Evolutionary conservation across 2,797 vertebrate genomes (phyloP).

Genomic region (Rachycentron canadum): DNA sequence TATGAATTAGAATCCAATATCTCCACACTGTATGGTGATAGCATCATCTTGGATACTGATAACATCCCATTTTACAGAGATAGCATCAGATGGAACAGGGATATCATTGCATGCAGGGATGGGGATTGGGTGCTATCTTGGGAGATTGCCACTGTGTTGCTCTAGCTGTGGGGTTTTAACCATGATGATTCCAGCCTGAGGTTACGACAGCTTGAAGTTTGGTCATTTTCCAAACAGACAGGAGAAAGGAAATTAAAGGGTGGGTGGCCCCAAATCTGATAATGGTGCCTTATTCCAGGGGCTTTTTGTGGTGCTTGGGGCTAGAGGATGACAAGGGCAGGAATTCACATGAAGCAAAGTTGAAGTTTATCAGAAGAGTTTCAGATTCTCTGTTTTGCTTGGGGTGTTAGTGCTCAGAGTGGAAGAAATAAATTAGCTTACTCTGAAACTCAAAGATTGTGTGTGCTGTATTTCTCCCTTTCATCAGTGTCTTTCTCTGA

Average conservation of each 20-base stretch:
- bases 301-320: conserved; percentile 34
- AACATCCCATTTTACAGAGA: conserved; percentile 77
- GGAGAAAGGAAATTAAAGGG: conserved; percentile 54
- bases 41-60: conserved; percentile 75
- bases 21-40: conserved; percentile 69
- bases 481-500: conserved; percentile 20
- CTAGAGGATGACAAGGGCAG: conserved; percentile 46
- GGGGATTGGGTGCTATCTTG: conserved; percentile 62
- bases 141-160: conserved; percentile 51
- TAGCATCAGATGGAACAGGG: conserved; percentile 75
- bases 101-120: conserved; percentile 61
- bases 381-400: conserved; percentile 51
- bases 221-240: conserved; percentile 64
- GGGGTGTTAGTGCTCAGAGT: conserved; percentile 46
- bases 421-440: conserved; percentile 59
- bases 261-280: conserved; percentile 52
- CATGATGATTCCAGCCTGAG: conserved; percentile 30
- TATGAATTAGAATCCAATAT: conserved; percentile 78
- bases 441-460: conserved; percentile 31
- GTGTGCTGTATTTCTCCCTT: conserved; percentile 21
- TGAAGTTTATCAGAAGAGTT: conserved; percentile 61
- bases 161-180: conserved; percentile 54
- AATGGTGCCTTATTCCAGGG: conserved; percentile 36
- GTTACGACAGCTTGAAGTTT: conserved; percentile 53
- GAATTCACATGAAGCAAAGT: conserved; percentile 45